These are phyloP conservation scores for Tenrec ecaudatus DNA, from an alignment of 2,113 vertebrate species.

Conservation along the genomic window DNA sequence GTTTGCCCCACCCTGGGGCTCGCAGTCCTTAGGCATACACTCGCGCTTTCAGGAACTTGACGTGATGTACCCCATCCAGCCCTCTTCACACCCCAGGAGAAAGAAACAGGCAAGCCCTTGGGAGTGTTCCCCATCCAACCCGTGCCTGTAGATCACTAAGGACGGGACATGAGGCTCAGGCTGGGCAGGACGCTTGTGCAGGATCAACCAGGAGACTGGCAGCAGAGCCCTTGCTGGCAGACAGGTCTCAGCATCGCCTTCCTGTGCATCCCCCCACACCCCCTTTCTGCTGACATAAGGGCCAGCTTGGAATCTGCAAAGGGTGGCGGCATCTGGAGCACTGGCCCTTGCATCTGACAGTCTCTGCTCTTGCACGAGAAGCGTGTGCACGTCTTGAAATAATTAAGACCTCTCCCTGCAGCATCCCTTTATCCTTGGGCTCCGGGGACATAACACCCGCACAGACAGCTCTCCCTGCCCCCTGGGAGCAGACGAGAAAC, in stretches of 20 bases:
- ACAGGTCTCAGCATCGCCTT: fast-evolving
- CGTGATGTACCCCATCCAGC: background rate
- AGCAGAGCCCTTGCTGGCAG: fast-evolving
- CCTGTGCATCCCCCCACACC: background rate
- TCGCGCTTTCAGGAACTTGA: background rate
- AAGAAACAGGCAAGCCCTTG: background rate
- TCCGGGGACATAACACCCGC: background rate
- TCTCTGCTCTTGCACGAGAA: background rate
- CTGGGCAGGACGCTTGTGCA: background rate
- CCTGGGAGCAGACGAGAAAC: background rate
- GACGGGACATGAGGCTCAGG: background rate
- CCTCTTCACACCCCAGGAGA: background rate
- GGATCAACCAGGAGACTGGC: too few species aligned
- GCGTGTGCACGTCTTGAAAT: background rate
- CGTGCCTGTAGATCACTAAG: background rate
- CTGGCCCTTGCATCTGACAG: background rate
- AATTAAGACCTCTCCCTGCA: background rate
- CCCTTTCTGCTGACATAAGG: background rate
- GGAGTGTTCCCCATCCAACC: fast-evolving
- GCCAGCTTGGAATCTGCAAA: background rate
- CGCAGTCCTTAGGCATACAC: background rate
- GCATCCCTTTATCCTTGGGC: background rate
- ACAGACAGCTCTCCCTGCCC: background rate
- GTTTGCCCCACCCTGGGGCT: background rate
- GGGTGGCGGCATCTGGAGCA: fast-evolving